Conservation (phyloP, 2,888 invertebrate species). For the Dryocosmus kuriphilus region DNA sequence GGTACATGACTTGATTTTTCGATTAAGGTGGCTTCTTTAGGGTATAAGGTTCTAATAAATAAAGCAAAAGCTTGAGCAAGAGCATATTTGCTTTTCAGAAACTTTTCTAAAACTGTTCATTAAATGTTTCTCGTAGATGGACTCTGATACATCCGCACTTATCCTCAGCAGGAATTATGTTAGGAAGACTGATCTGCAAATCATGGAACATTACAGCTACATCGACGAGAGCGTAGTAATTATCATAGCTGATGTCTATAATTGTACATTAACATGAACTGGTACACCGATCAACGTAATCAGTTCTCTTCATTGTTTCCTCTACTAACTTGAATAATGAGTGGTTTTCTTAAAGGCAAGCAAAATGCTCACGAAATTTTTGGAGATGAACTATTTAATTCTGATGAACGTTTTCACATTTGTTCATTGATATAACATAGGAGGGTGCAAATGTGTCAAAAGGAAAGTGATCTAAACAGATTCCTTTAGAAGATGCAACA, state of each 20-base stretch:
- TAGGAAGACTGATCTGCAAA: not conserved
- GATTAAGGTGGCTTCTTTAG: not conserved
- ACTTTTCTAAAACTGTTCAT: too few species aligned
- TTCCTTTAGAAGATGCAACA: too few species aligned
- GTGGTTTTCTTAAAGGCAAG: not conserved
- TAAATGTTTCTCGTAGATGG: too few species aligned
- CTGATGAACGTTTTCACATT: not conserved
- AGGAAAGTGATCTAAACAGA: too few species aligned
- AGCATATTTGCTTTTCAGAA: not conserved
- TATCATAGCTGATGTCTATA: not conserved
- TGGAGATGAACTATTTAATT: not conserved
- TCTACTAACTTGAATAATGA: not conserved
- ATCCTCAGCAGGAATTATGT: not conserved
- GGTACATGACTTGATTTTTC: not conserved
- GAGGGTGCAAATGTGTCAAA: too few species aligned
- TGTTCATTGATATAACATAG: not conserved
- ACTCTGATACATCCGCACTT: not conserved
- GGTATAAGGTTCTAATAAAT: not conserved
- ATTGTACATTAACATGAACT: not conserved
- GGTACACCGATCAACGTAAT: not conserved
- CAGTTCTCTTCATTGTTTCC: not conserved
- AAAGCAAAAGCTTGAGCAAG: not conserved
- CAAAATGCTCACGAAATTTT: not conserved
- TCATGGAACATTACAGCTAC: not conserved
- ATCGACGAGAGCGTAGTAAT: not conserved